These are phyloP conservation scores for Benitochromis conjunctus DNA, from an alignment of 2,113 vertebrate species.

Conservation along the genomic window DNA sequence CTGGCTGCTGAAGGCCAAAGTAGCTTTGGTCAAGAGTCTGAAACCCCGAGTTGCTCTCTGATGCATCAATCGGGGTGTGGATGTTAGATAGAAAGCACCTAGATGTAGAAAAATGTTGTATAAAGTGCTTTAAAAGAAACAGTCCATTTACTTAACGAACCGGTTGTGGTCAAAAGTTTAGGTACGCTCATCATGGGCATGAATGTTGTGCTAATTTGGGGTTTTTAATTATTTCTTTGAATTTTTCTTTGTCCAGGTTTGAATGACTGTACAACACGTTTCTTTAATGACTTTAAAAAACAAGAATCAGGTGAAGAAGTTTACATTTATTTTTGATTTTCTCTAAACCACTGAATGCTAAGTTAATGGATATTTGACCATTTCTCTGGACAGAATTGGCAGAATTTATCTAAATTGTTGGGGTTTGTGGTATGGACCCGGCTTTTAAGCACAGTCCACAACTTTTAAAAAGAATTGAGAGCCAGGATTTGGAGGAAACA, in stretches of 20 bases:
- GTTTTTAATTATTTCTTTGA: neutral
- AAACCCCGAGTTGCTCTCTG: too few relatives aligned
- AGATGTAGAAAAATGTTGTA: too few relatives aligned
- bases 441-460: neutral
- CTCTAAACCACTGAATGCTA: neutral
- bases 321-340: neutral
- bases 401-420: neutral
- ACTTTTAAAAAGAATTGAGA: neutral
- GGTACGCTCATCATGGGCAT: too few relatives aligned
- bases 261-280: accelerated
- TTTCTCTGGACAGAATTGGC: neutral
- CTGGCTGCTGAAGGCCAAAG: too few relatives aligned
- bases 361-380: neutral
- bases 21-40: too few relatives aligned
- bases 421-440: neutral
- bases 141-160: too few relatives aligned
- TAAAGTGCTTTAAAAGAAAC: too few relatives aligned
- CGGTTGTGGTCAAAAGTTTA: too few relatives aligned
- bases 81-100: too few relatives aligned
- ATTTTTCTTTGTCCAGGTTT: neutral
- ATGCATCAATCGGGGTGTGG: too few relatives aligned
- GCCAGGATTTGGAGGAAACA: neutral
- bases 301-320: neutral
- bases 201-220: too few relatives aligned
- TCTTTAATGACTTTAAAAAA: neutral